These are phyloP conservation scores for Orthosia incerta DNA, from an alignment of 2,888 invertebrate species.

Conservation along the genomic window DNA sequence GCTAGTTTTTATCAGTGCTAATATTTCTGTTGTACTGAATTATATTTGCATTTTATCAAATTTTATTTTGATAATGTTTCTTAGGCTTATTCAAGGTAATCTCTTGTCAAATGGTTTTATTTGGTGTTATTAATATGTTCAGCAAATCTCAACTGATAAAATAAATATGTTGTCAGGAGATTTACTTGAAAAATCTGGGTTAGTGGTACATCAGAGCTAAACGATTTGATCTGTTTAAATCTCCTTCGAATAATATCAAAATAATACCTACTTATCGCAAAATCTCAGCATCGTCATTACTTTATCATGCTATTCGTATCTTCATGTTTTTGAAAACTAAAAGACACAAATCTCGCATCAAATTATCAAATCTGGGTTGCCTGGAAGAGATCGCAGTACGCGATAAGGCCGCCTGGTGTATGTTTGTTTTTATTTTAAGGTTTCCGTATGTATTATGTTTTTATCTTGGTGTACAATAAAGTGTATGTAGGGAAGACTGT, in stretches of 20 bases:
- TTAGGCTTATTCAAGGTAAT: slow-evolving; percentile 27
- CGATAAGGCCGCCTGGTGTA: too few relatives aligned
- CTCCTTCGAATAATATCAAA: not conserved
- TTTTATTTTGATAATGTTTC: slow-evolving; percentile 1
- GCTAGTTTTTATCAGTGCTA: not conserved
- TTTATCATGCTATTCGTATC: not conserved
- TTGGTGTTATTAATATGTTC: slow-evolving; percentile 44
- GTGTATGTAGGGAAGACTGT: too few relatives aligned
- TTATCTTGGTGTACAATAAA: too few relatives aligned
- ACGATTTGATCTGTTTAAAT: not conserved
- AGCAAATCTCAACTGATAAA: slow-evolving; percentile 35
- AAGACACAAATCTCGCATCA: not conserved
- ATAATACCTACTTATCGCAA: slow-evolving; percentile 10
- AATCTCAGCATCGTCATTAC: not conserved
- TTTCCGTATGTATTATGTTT: too few relatives aligned
- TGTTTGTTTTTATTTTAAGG: too few relatives aligned
- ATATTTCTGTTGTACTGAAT: slow-evolving; percentile 18
- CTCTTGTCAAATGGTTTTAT: slow-evolving; percentile 13
- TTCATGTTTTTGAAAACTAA: not conserved
- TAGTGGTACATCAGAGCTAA: slow-evolving; percentile 16
- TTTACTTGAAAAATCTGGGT: slow-evolving; percentile 27
- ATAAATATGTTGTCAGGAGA: slow-evolving; percentile 4
- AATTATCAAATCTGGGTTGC: too few relatives aligned
- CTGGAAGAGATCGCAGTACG: too few relatives aligned
- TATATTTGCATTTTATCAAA: slow-evolving; percentile 12